Base-by-base conservation (phyloP, 2,888 invertebrate species). In the Notodonta ziczac region DNA sequence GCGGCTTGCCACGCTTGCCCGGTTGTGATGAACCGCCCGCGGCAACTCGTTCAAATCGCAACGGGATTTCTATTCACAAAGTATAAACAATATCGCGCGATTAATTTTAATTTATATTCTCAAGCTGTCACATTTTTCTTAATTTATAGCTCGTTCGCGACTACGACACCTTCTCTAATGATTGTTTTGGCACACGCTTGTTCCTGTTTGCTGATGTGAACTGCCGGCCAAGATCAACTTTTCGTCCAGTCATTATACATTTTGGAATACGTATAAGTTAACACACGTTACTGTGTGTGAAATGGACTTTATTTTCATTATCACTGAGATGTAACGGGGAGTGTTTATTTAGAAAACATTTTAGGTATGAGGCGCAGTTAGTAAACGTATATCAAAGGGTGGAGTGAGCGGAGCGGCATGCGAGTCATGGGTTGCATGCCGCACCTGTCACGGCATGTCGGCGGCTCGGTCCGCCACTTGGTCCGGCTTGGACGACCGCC, bases 11-110 rank as follows among this genome's bases (percentile, higher is more conserved):
- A 93, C 93, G 93, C 92, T 91, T 91, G 92, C 90, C 86, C 91
- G 91, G 91, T 93, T 92, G 92, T 93, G 91, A 93, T 92, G 87
- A 90, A 93, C 90, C 84, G 88, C 92, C 88, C 77, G 89, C 85
- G 88, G 87, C 86, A 85, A 86, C 83, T 84, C 78, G 87, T 83
- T 87, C 86, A 79, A 85, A 86, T 87, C 85, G 83, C 81, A 85
- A 83, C 84, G 72, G 84, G 84, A 86, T 86, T 88, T 88, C 86
- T 88, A 85, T 87, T 89, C 86, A 87, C 83, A 86, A 56, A 85
- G 85, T 82, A 84, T 83, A 83, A 83, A 85, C 78, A 84, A 82
- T 87, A 86, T 85, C 81, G 81, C 79, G 81, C 83, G 83, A 86
- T 88, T 86, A 85, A 87, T 84, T 88, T 80, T 75, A 86, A 86